Base-by-base conservation (phyloP, 2,797 vertebrate genomes). In the Spondyliosoma cantharus region DNA sequence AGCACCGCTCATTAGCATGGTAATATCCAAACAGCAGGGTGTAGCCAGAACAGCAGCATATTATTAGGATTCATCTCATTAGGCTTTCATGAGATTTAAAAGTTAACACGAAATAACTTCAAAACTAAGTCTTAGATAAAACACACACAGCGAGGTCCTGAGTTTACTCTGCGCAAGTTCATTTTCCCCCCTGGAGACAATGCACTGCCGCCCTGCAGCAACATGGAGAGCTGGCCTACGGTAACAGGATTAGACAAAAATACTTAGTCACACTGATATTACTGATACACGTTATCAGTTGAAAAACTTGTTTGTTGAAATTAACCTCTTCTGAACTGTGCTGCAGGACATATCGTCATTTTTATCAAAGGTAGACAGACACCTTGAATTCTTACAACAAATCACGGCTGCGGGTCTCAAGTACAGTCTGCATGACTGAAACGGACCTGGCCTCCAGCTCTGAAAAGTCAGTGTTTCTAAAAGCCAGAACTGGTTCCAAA, bases 51-150 rank as follows among this genome's bases (percentile, higher is more conserved):
- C 90, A 85, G 85, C 90, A 87, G 87, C 82, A 68, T 83, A 90
- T 93, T 93, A 92, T 94, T 91, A 91, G 88, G 92, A 94, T 95
- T 92, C 94, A 94, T 92, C 93, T 95, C 93, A 95, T 96, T 95
- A 95, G 89, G 93, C 93, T 95, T 94, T 94, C 94, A 95, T 95
- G 94, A 95, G 94, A 94, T 95, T 93, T 94, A 90, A 95, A 94
- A 94, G 92, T 93, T 92, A 93, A 92, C 83, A 79, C 78, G 50
- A 88, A 93, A 93, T 87, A 89, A 91, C 86, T 91, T 88, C 74
- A 84, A 82, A 91, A 87, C 65, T 86, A 85, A 90, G 83, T 88
- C 77, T 63, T 78, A 87, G 86, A 90, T 91, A 80, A 88, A 87
- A 83, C 82, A 85, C 81, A 76, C 81, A 76, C 79, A 85, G 82